Base-by-base conservation (phyloP, 2,888 invertebrate genomes). In the Kryphioiulus occultus region DNA sequence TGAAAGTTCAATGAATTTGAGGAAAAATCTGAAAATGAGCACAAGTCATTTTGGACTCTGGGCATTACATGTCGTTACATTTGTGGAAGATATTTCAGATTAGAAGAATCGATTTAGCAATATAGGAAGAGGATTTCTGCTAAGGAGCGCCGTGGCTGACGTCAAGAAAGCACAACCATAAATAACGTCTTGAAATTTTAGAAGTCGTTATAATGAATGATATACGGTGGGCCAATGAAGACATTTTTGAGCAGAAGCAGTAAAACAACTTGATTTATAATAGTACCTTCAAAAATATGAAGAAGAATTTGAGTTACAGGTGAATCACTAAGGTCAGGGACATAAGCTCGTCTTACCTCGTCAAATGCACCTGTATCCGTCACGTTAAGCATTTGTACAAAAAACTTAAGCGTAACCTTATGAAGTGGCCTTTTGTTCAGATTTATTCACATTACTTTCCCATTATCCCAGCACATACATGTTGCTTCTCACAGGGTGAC, bases 1-100 rank as follows among this genome's bases (percentile, higher is more conserved):
- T 68, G 68, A 68, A 68, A 68, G 68, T 68, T 68, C 68, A 68
- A 68, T 68, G 68, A 68, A 68, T 68, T 68, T 68, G 26, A 26
- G 9, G 68, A 68, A 59, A 22, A 47, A 1, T 68, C 22, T 68
- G 10, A 26, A 68, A 47, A 47, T 47, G 47, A 47, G 47, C 47
- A 47, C 47, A 15, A 12, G 2, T 22, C 68, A 68, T 68, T 68
- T 26, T 68, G 68, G 68, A 68, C 68, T 68, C n/a, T 68, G 68
- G 68, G 26, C 26, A 68, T 68, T 26, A 12, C 22, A 26, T 26
- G 10, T 68, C 17, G 47, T 47, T 17, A 15, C 47, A 47, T 47
- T 47, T 47, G 15, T 47, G 22, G 35, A 10, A 22, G 9, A 68
- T 26, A 26, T 68, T 68, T 68, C 26, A 68, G 22, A 68, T 68